These are phyloP conservation scores for Agrotis clavis DNA, from an alignment of 2,888 invertebrate genomes.

Conservation along the genomic window DNA sequence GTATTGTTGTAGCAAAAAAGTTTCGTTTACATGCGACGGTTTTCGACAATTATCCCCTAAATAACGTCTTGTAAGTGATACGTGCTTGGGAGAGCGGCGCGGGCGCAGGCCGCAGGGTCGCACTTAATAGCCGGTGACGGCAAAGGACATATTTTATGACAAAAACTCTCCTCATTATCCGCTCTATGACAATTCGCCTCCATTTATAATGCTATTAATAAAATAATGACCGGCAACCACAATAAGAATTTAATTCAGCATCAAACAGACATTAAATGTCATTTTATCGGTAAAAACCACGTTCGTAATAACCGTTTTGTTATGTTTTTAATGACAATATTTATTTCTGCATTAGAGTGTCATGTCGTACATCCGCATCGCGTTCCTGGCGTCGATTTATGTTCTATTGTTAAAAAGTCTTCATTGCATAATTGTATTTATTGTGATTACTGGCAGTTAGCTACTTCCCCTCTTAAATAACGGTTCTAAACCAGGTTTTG, in stretches of 20 bases:
- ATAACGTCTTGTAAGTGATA: constrained; percentile 59
- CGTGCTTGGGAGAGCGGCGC: constrained; percentile 44
- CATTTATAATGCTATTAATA: constrained; percentile 90
- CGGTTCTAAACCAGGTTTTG: constrained; percentile 47
- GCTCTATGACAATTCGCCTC: constrained; percentile 80
- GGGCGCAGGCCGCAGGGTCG: constrained; percentile 63
- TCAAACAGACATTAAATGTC: constrained; percentile 86
- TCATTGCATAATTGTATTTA: constrained; percentile 68
- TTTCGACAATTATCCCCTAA: constrained; percentile 60
- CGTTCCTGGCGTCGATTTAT: constrained; percentile 70
- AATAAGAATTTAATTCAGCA: constrained; percentile 80
- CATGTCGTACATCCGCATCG: constrained; percentile 73
- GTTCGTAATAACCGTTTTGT: constrained; percentile 75
- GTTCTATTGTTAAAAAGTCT: constrained; percentile 73
- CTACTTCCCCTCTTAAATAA: constrained; percentile 53
- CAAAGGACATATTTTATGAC: constrained; percentile 79
- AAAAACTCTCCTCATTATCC: constrained; percentile 84
- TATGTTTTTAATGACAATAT: constrained; percentile 72
- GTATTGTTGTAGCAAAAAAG: constrained; percentile 47
- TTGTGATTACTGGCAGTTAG: constrained; percentile 39
- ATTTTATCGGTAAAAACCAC: constrained; percentile 83
- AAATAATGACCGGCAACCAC: constrained; percentile 79
- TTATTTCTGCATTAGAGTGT: constrained; percentile 84
- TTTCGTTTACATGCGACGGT: constrained; percentile 57
- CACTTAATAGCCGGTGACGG: constrained; percentile 73